These are phyloP conservation scores for Poeciliopsis prolifica DNA, from an alignment of 2,113 vertebrate species.

Conservation along the genomic window DNA sequence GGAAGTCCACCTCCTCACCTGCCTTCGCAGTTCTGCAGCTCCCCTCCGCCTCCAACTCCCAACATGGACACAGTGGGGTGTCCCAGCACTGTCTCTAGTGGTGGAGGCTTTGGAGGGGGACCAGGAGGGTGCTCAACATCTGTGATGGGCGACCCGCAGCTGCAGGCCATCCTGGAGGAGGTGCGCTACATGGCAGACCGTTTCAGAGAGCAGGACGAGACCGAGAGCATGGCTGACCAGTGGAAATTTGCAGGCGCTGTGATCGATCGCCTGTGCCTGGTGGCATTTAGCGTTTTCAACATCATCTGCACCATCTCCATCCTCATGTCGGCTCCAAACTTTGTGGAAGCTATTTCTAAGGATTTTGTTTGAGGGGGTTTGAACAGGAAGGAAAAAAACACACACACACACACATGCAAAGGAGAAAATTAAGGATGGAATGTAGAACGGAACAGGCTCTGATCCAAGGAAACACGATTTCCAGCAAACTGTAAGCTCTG, in stretches of 20 bases:
- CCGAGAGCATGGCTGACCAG: slow-evolving; percentile 72
- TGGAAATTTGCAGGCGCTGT: slow-evolving; percentile 85
- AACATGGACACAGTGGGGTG: slow-evolving; percentile 77
- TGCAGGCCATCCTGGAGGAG: slow-evolving; percentile 82
- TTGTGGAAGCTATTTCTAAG: slow-evolving; percentile 83
- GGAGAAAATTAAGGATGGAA: slow-evolving; percentile 44
- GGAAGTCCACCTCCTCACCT: slow-evolving; percentile 90
- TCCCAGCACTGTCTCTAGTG: slow-evolving; percentile 77
- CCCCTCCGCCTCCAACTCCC: slow-evolving; percentile 67
- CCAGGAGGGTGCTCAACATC: slow-evolving; percentile 74
- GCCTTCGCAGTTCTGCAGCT: slow-evolving; percentile 77
- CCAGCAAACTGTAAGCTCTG: slow-evolving; percentile 34
- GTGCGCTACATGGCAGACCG: slow-evolving; percentile 81
- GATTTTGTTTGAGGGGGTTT: slow-evolving; percentile 79
- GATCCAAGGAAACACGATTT: slow-evolving; percentile 65
- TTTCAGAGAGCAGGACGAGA: slow-evolving; percentile 80
- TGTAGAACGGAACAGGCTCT: slow-evolving; percentile 43
- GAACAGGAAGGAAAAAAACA: slow-evolving; percentile 3
- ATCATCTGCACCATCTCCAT: slow-evolving; percentile 87
- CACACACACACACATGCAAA: slow-evolving; percentile 20
- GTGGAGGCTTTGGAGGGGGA: slow-evolving; percentile 82
- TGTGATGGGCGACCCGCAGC: slow-evolving; percentile 77
- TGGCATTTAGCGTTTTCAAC: slow-evolving; percentile 85
- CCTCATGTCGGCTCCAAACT: slow-evolving; percentile 85
- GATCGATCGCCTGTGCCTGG: slow-evolving; percentile 83